Conservation (phyloP, 2,113 vertebrate genomes). For the Crotophaga sulcirostris region DNA sequence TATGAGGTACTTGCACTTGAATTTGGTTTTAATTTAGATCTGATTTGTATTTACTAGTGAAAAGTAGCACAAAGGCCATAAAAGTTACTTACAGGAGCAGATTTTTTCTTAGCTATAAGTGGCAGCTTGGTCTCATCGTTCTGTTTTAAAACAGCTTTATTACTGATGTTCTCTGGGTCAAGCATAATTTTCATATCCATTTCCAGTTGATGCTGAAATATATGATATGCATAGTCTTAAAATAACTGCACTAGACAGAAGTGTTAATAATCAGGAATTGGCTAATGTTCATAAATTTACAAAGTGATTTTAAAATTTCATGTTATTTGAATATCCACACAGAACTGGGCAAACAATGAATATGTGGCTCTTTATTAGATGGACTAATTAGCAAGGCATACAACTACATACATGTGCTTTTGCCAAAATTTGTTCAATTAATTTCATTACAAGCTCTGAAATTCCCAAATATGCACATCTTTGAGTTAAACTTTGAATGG, state of each 20-base stretch:
- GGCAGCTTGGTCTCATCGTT: constrained; percentile 78
- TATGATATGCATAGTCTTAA: not conserved
- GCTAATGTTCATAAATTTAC: not conserved
- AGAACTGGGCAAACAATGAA: not conserved
- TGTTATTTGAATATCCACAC: not conserved
- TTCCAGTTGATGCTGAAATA: constrained; percentile 77
- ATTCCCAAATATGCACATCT: not conserved
- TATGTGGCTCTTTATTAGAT: not conserved
- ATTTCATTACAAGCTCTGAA: not conserved
- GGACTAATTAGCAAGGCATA: not conserved
- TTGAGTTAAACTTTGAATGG: not conserved
- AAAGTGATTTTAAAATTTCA: not conserved
- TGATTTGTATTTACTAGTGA: not conserved
- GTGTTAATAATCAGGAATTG: not conserved
- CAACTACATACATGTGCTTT: not conserved
- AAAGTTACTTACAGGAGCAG: constrained; percentile 77
- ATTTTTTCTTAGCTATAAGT: constrained; percentile 69
- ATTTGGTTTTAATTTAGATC: not conserved
- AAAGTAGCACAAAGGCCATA: not conserved
- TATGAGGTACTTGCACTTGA: not conserved
- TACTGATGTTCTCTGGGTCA: constrained; percentile 67
- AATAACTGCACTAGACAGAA: not conserved
- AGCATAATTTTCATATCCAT: constrained; percentile 72
- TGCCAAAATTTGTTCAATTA: not conserved
- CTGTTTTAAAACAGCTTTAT: constrained; percentile 70